Evolutionary conservation across 92 coral and sea anemone genomes (phyloP).

Genomic region (Heteractis magnifica): DNA sequence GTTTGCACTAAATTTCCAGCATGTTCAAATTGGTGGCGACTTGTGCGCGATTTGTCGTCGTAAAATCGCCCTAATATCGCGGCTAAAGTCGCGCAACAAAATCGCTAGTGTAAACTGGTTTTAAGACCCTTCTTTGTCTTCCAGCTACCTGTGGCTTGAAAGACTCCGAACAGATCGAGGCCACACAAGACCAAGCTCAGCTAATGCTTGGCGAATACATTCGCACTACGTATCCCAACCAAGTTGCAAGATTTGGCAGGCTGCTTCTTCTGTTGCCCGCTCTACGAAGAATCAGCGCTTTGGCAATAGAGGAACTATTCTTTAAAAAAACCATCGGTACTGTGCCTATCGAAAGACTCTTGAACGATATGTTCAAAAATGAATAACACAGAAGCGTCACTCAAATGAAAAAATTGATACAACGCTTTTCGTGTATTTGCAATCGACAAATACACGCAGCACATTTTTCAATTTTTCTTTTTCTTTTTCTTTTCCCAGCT

Average conservation of each 20-base stretch:
- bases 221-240: conserved; percentile 74
- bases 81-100: no score
- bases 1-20: no score
- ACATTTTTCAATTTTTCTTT: no score
- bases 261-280: conserved; percentile 78
- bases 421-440: neutral
- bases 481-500: no score
- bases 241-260: conserved; percentile 88
- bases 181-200: conserved; percentile 90
- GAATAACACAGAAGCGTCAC: conserved; percentile 21
- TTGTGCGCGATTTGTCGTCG: no score
- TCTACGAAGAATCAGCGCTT: conserved; percentile 80
- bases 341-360: conserved; percentile 87
- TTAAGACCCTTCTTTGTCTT: conserved; percentile 3
- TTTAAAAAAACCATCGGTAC: conserved; percentile 90
- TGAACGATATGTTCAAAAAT: conserved; percentile 86
- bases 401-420: neutral
- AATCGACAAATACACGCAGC: neutral
- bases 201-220: conserved; percentile 88
- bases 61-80: no score
- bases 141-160: conserved; percentile 78
- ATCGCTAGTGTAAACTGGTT: neutral
- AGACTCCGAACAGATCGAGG: conserved; percentile 84
- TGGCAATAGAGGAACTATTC: conserved; percentile 82
- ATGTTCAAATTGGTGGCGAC: no score